Percentiles rank a stretch among this genome's conserved stretches.
phyloP scores from a whole-genome alignment of 2,888 invertebrate genomes.

The Nemapogon koenigi region DNA sequence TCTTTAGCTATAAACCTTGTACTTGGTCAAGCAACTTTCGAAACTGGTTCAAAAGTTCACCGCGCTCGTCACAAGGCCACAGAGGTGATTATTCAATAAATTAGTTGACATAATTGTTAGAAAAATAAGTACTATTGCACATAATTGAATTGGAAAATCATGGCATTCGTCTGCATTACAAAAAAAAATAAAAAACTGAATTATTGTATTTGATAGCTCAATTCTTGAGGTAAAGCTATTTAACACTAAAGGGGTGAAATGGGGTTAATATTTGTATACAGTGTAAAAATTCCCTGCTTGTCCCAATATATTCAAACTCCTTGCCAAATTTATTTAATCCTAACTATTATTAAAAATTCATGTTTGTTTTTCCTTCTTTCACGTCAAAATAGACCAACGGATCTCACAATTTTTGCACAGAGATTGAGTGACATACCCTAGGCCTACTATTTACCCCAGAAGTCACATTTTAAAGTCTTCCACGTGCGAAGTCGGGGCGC shows the following conservation, averaged over 20 bases:
- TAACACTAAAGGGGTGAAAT: not conserved
- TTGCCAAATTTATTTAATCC: not conserved
- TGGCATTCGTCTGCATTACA: not conserved
- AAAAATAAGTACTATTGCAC: too few relatives aligned
- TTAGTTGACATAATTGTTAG: slow-evolving; percentile 3
- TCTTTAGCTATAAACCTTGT: slow-evolving; percentile 7
- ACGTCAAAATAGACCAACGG: too few relatives aligned
- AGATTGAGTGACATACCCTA: too few relatives aligned
- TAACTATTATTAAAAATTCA: not conserved
- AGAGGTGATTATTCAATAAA: not conserved
- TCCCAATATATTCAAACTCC: not conserved
- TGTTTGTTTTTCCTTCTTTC: not conserved
- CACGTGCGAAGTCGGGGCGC: too few relatives aligned
- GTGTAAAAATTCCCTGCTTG: not conserved
- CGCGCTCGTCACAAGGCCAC: slow-evolving; percentile 5
- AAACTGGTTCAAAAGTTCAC: slow-evolving; percentile 9
- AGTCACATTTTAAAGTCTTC: too few relatives aligned
- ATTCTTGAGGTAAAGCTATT: not conserved
- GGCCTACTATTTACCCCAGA: too few relatives aligned
- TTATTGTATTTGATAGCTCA: not conserved
- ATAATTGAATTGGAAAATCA: too few relatives aligned
- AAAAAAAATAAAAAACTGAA: not conserved
- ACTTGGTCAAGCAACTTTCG: slow-evolving; percentile 7
- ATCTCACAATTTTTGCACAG: too few relatives aligned
- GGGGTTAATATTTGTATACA: not conserved